A percentile compares a stretch with the other conserved stretches of the same genome.
These are phyloP conservation scores for Rhamphomyia laevipes DNA, from an alignment of 2,888 invertebrate species.

Conservation along the genomic window DNA sequence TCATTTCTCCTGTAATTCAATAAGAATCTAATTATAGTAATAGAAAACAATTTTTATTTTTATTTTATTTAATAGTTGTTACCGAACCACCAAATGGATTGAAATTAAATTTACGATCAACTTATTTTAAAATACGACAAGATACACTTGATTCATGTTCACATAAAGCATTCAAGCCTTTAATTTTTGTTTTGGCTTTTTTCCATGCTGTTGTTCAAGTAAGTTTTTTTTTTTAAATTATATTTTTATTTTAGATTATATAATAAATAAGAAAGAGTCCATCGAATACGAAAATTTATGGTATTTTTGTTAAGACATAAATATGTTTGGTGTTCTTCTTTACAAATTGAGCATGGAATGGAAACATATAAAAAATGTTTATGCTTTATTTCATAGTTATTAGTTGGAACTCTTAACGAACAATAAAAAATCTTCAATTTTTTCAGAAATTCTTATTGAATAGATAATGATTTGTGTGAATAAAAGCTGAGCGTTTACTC, in stretches of 20 bases:
- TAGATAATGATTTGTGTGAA: no score
- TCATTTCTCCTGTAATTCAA: no score
- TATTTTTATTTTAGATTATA: background rate
- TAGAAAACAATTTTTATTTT: background rate
- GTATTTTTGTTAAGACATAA: background rate
- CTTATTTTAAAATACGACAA: constrained; percentile 74
- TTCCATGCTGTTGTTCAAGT: constrained; percentile 88
- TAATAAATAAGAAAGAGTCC: no score
- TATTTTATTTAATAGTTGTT: constrained; percentile 54
- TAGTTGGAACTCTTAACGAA: no score
- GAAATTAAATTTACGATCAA: constrained; percentile 77
- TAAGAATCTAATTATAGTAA: background rate
- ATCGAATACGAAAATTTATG: background rate
- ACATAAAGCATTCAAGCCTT: constrained; percentile 65
- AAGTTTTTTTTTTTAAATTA: constrained; percentile 15
- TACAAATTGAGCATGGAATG: no score
- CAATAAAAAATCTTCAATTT: no score
- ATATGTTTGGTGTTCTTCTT: background rate
- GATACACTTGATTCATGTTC: constrained; percentile 59
- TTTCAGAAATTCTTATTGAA: no score
- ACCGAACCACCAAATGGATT: constrained; percentile 87
- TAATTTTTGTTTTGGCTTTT: constrained; percentile 81
- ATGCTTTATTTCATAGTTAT: no score
- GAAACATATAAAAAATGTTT: no score
- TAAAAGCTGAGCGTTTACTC: no score